Conservation (phyloP, 2,888 invertebrate species). For the Euplagia quadripunctaria region DNA sequence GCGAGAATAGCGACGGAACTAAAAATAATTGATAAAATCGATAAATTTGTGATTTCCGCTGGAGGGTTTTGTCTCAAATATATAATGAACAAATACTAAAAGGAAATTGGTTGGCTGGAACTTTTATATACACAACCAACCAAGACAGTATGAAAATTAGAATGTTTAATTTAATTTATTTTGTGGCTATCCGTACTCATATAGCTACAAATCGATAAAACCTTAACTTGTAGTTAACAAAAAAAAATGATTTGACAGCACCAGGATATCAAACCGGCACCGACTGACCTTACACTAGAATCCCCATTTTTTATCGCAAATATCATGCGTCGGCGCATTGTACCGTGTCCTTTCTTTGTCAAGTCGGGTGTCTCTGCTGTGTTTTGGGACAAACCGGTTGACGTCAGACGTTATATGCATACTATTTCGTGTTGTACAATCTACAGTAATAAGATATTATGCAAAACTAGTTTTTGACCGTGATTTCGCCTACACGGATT, state of each 20-base stretch:
- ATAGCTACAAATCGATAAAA: no score
- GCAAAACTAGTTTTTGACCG: neutral
- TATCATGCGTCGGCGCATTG: slow-evolving; percentile 12
- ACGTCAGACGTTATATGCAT: slow-evolving; percentile 24
- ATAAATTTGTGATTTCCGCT: no score
- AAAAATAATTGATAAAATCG: no score
- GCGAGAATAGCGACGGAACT: no score
- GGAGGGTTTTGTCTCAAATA: no score
- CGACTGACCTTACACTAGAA: slow-evolving; percentile 20
- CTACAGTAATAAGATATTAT: neutral
- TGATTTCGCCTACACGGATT: neutral
- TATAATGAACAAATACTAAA: no score
- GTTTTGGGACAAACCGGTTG: slow-evolving; percentile 34
- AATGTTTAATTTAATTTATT: no score
- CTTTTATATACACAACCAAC: no score
- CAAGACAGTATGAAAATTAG: no score
- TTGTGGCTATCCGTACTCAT: no score
- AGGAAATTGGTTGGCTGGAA: no score
- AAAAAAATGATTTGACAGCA: neutral
- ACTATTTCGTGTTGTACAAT: neutral
- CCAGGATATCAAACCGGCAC: slow-evolving; percentile 21
- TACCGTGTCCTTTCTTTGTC: slow-evolving; percentile 38
- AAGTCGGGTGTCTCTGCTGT: slow-evolving; percentile 38
- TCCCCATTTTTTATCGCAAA: slow-evolving; percentile 33
- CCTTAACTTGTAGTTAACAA: no score